Percentiles rank a stretch among this genome's conserved stretches.
These are phyloP conservation scores for Lochmaea capreae DNA, from an alignment of 2,888 invertebrate species.

Conservation along the genomic window DNA sequence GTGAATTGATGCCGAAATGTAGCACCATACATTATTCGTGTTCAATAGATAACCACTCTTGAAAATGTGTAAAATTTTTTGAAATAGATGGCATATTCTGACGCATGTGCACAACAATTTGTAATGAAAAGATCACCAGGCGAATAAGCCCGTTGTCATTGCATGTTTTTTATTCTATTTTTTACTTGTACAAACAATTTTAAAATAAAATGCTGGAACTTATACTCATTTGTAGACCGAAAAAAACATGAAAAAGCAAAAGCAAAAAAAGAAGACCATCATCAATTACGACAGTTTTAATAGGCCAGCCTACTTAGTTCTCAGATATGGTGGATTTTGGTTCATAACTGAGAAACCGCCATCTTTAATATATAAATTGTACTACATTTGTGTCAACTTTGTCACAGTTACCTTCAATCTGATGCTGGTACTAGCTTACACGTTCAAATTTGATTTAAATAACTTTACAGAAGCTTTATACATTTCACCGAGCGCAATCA, in stretches of 20 bases:
- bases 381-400: not conserved
- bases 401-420: not conserved
- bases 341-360: not conserved
- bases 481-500: not conserved
- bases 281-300: not conserved
- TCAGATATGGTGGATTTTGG: not conserved
- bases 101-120: too few relatives aligned
- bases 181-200: not conserved
- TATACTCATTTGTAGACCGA: not conserved
- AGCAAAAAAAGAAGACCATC: not conserved
- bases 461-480: not conserved
- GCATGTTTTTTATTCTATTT: too few relatives aligned
- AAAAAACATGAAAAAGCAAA: not conserved
- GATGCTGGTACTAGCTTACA: not conserved
- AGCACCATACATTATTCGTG: too few relatives aligned
- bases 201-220: not conserved
- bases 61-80: too few relatives aligned
- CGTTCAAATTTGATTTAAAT: not conserved
- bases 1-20: too few relatives aligned
- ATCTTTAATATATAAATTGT: not conserved
- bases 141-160: too few relatives aligned
- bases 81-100: too few relatives aligned
- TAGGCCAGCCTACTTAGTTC: not conserved
- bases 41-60: too few relatives aligned
- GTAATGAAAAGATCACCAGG: too few relatives aligned